Evolutionary conservation across 2,888 invertebrate species (phyloP).

Genomic region (Luperina testacea): DNA sequence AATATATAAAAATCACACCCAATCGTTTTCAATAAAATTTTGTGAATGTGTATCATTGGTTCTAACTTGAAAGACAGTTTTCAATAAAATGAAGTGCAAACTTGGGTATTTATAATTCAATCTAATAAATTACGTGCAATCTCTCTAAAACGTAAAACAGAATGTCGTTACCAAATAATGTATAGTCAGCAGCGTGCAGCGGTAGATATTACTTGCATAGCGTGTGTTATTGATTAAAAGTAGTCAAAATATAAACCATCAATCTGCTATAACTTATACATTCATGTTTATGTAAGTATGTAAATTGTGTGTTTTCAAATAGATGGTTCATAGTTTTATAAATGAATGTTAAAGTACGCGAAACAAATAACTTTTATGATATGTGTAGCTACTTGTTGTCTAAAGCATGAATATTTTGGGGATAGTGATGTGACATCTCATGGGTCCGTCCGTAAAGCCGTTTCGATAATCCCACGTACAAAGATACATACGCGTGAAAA

Average conservation of each 20-base stretch:
- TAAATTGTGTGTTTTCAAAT: background rate
- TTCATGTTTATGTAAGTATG: background rate
- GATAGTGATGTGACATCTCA: background rate
- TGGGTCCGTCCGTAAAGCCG: background rate
- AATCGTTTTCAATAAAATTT: too few species aligned
- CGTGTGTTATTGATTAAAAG: conserved; percentile 40
- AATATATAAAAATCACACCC: too few species aligned
- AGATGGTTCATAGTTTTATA: conserved; percentile 11
- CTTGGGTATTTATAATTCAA: background rate
- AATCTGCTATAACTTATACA: conserved; percentile 31
- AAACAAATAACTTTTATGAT: conserved; percentile 21
- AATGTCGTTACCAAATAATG: conserved; percentile 20
- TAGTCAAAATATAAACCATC: conserved; percentile 41
- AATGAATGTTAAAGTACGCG: conserved; percentile 8
- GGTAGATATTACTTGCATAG: conserved; percentile 33
- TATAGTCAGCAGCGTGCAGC: conserved; percentile 2
- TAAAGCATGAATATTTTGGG: background rate
- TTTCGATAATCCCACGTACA: background rate
- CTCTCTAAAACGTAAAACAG: background rate
- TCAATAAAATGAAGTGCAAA: background rate
- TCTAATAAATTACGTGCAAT: background rate
- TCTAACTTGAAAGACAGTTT: background rate
- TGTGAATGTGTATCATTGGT: too few species aligned
- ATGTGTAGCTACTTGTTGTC: background rate
- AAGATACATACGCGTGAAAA: background rate